A percentile compares a stretch with the other conserved stretches of the same genome.
phyloP scores from a whole-genome alignment of 2,888 invertebrate species.

The Drosophila sordidapex region DNA sequence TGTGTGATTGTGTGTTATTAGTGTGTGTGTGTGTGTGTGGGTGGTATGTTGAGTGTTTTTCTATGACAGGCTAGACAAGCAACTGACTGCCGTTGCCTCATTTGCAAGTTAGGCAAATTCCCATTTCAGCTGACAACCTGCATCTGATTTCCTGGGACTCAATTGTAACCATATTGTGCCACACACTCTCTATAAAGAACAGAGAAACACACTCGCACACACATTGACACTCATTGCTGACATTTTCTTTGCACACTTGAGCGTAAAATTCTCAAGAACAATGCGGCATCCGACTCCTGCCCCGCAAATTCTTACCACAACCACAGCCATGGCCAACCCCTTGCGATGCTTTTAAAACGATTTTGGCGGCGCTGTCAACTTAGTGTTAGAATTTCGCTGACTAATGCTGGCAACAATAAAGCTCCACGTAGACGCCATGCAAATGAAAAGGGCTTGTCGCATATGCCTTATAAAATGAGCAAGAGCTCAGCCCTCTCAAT shows the following conservation, averaged over 20 bases:
- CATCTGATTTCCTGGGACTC: slow-evolving; percentile 53
- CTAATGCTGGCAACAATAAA: slow-evolving; percentile 40
- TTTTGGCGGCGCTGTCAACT: slow-evolving; percentile 49
- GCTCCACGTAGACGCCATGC: slow-evolving; percentile 18
- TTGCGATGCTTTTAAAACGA: slow-evolving; percentile 37
- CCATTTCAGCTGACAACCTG: slow-evolving; percentile 45
- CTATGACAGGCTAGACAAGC: slow-evolving; percentile 13
- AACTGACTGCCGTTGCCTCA: slow-evolving; percentile 40
- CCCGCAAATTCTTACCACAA: not conserved
- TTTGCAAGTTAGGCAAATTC: slow-evolving; percentile 59
- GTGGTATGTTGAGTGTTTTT: slow-evolving; percentile 31
- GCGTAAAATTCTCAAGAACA: slow-evolving; percentile 55
- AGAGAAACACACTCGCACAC: slow-evolving; percentile 15
- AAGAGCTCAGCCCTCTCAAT: not conserved
- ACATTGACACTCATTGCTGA: slow-evolving; percentile 15
- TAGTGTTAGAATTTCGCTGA: slow-evolving; percentile 50
- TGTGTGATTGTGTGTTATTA: slow-evolving; percentile 5
- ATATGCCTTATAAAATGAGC: slow-evolving; percentile 12
- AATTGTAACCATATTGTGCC: slow-evolving; percentile 48
- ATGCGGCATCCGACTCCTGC: slow-evolving; percentile 6
- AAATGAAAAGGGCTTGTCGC: slow-evolving; percentile 11
- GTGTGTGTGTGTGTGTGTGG: slow-evolving; percentile 9
- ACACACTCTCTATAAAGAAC: slow-evolving; percentile 8
- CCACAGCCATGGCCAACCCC: not conserved
- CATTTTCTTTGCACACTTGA: slow-evolving; percentile 22